phyloP scores from a whole-genome alignment of 1,140 invertebrate species.

The Musca vetustissima region DNA sequence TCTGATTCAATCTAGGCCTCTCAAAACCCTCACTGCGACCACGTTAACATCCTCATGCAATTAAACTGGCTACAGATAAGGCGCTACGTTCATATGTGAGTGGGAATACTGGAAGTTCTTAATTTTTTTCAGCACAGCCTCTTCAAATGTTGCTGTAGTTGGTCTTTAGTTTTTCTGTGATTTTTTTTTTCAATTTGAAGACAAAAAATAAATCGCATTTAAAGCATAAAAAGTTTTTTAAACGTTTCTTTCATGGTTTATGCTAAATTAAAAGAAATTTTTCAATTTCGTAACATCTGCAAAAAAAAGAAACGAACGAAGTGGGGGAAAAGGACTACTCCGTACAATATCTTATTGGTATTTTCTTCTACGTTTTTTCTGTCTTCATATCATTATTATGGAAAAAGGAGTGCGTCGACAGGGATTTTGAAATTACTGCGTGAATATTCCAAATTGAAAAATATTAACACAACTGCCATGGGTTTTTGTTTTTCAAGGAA shows the following conservation, averaged over 20 bases:
- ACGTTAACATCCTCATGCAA: not conserved
- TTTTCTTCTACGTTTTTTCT: not conserved
- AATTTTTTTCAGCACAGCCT: constrained; percentile 9
- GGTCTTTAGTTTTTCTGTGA: not conserved
- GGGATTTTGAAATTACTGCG: constrained; percentile 14
- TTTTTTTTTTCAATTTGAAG: too few species aligned
- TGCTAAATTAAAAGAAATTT: constrained; percentile 23
- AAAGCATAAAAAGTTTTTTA: constrained; percentile 5
- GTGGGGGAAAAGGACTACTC: too few species aligned
- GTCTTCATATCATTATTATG: not conserved
- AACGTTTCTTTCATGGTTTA: constrained; percentile 16
- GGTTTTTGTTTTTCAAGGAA: too few species aligned
- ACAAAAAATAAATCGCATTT: constrained; percentile 5
- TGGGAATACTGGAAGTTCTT: constrained; percentile 22
- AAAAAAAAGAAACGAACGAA: too few species aligned
- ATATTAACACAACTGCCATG: constrained; percentile 16
- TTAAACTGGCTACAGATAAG: not conserved
- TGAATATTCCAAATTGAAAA: constrained; percentile 17
- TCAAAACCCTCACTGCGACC: too few species aligned
- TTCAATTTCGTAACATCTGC: constrained; percentile 7
- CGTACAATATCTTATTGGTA: not conserved
- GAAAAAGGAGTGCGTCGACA: not conserved
- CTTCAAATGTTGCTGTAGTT: constrained; percentile 12
- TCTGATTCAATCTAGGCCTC: too few species aligned
- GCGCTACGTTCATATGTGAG: constrained; percentile 1